Conservation (phyloP, 2,888 invertebrate species). For the Galerucella nymphaeae region DNA sequence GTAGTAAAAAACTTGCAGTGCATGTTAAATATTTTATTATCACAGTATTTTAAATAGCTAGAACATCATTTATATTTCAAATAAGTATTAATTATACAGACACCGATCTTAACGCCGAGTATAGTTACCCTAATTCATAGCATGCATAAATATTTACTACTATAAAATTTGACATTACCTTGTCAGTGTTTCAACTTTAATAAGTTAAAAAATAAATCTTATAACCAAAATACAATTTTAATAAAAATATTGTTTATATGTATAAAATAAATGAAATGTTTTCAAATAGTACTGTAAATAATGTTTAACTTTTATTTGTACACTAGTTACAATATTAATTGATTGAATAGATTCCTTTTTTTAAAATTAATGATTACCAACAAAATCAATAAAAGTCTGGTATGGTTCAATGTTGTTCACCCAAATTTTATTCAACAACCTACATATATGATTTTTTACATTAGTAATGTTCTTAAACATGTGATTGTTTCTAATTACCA, state of each 20-base stretch:
- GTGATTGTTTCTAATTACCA: background rate
- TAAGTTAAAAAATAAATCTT: no score
- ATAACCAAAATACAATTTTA: no score
- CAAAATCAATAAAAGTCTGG: background rate
- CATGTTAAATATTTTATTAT: constrained; percentile 4
- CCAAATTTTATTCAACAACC: background rate
- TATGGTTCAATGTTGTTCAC: background rate
- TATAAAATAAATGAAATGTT: no score
- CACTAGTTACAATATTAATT: background rate
- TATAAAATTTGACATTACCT: background rate
- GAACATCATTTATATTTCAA: background rate
- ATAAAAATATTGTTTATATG: no score
- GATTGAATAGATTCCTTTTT: background rate
- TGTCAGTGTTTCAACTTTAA: no score
- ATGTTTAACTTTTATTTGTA: background rate
- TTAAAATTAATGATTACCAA: background rate
- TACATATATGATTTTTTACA: background rate
- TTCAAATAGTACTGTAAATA: no score
- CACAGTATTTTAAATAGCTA: constrained; percentile 4
- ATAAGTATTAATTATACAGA: no score
- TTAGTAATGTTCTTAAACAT: constrained; percentile 2
- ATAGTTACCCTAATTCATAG: background rate
- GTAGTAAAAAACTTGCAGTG: background rate
- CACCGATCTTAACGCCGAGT: no score
- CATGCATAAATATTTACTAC: constrained; percentile 2